A percentile compares a stretch with the other conserved stretches of the same genome.
Evolutionary conservation across 2,888 invertebrate genomes (phyloP).

Genomic region (Drosophila gaucha): DNA sequence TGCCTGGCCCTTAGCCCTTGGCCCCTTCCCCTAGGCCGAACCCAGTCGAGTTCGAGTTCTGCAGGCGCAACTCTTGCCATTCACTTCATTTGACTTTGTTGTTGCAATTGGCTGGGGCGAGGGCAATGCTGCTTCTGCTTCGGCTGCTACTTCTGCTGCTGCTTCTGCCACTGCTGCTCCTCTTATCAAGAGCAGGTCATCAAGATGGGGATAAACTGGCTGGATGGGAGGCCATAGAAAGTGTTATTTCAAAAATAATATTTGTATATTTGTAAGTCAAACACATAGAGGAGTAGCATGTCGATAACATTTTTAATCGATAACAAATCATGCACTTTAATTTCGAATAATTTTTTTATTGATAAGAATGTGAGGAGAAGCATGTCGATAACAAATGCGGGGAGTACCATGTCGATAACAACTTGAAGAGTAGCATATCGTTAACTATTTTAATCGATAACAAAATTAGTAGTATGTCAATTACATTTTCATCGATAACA

Average conservation of each 20-base stretch:
- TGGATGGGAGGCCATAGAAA: slow-evolving; percentile 53
- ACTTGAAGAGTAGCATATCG: no score
- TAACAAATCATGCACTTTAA: no score
- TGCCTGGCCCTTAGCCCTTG: slow-evolving; percentile 14
- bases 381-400: no score
- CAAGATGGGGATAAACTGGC: slow-evolving; percentile 38
- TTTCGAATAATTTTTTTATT: no score
- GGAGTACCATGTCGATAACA: no score
- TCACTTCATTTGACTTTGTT: slow-evolving; percentile 59
- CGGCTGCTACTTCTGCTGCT: slow-evolving; percentile 19
- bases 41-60: slow-evolving; percentile 29
- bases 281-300: not conserved
- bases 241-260: slow-evolving; percentile 51
- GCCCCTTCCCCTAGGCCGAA: slow-evolving; percentile 26
- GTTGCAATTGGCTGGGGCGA: slow-evolving; percentile 45
- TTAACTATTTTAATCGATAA: no score
- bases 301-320: slow-evolving; percentile 8
- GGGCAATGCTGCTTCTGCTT: slow-evolving; percentile 33
- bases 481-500: no score
- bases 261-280: slow-evolving; percentile 13
- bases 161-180: slow-evolving; percentile 15
- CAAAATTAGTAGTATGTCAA: no score
- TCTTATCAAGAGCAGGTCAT: slow-evolving; percentile 75
- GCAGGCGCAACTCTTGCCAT: slow-evolving; percentile 47
- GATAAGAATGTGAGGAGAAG: no score